phyloP scores from a whole-genome alignment of 64 coral and sea anemone species.

The Trachythela sp. region DNA sequence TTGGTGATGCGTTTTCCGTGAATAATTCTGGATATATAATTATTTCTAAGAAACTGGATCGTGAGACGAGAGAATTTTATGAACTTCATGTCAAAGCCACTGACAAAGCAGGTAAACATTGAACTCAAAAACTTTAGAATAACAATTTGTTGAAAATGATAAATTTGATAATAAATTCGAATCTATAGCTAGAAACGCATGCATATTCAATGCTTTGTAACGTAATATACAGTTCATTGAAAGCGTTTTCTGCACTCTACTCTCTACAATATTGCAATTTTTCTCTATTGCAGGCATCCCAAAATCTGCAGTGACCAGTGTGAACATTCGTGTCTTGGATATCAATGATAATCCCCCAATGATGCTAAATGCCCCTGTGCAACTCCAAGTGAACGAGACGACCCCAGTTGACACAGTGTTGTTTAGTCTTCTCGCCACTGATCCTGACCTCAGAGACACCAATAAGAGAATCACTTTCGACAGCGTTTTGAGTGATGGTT shows the following conservation, averaged over 20 bases:
- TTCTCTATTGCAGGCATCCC: slow-evolving; percentile 20
- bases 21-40: not conserved
- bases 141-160: not conserved
- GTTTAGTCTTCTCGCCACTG: slow-evolving; percentile 71
- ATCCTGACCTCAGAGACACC: slow-evolving; percentile 59
- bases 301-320: slow-evolving; percentile 38
- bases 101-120: slow-evolving; percentile 11
- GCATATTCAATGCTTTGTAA: no score
- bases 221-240: no score
- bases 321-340: slow-evolving; percentile 81
- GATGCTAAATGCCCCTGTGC: slow-evolving; percentile 47
- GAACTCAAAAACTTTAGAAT: not conserved
- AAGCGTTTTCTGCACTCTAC: no score
- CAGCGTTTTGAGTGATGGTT: slow-evolving; percentile 58
- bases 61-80: not conserved
- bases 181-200: no score
- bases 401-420: slow-evolving; percentile 70
- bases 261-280: no score
- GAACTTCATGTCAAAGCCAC: not conserved
- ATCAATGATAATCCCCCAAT: slow-evolving; percentile 74
- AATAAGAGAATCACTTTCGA: slow-evolving; percentile 48
- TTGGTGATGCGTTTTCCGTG: not conserved
- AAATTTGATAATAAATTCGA: no score
- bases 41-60: not conserved
- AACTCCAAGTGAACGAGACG: slow-evolving; percentile 65